Percentiles rank a stretch among this genome's conserved stretches.
phyloP scores from a whole-genome alignment of 2,113 vertebrate species.

The Bungarus multicinctus region DNA sequence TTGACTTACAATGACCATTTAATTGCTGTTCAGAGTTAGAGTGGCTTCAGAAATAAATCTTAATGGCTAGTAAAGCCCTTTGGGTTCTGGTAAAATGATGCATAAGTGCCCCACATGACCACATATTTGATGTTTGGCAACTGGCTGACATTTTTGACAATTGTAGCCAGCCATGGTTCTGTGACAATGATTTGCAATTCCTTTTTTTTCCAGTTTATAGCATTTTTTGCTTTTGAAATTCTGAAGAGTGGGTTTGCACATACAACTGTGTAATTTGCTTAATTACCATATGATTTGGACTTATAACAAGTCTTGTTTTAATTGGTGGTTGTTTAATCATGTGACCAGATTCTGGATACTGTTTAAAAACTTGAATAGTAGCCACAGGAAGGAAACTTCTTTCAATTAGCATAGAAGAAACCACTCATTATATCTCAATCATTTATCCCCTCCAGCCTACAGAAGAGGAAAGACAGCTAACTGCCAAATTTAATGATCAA shows the following conservation, averaged over 20 bases:
- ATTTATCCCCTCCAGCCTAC: constrained; percentile 61
- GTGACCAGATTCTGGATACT: constrained; percentile 33
- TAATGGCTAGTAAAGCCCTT: background rate
- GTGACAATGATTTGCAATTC: background rate
- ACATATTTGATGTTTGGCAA: background rate
- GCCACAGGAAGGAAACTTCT: constrained; percentile 55
- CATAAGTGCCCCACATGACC: background rate
- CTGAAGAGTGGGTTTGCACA: background rate
- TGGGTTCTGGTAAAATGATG: background rate
- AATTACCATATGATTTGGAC: too few relatives aligned
- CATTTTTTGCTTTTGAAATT: background rate
- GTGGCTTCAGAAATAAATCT: background rate
- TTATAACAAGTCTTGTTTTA: constrained; percentile 1
- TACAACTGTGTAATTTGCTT: background rate
- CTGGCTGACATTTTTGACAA: background rate
- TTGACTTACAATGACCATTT: background rate
- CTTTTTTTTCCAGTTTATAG: background rate
- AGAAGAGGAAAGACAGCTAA: constrained; percentile 79
- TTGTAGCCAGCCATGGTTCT: background rate
- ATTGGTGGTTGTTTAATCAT: constrained; percentile 12
- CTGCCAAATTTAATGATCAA: constrained; percentile 87
- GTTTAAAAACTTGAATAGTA: constrained; percentile 46
- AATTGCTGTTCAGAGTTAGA: background rate
- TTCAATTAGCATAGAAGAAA: constrained; percentile 59
- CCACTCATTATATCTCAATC: constrained; percentile 58